Evolutionary conservation across 2,888 invertebrate species (phyloP), one percentile per base, ranked within the genome.

Genomic region (Empis stercorea): DNA sequence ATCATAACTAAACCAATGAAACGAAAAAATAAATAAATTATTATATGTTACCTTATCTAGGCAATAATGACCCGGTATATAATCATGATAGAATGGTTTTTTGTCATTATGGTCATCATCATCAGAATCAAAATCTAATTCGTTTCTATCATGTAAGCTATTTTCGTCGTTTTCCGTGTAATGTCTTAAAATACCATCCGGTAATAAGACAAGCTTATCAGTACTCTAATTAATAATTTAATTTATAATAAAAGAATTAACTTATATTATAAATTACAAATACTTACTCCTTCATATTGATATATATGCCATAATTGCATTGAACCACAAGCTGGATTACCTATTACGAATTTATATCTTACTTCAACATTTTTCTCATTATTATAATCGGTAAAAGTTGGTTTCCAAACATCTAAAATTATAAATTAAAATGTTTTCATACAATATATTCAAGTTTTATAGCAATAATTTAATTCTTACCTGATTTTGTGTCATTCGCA

Each of bases 51-150:
- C 86, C 73, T 82, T 86, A 61, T 89, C 89, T 59, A 86, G 74
- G 60, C 89, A 89, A 63, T 88, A 89, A 65, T 83, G 80, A 38
- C 83, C 81, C 52, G 78, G 79, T 15, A 74, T 71, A 61, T 87
- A 84, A 60, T 87, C 84, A 58, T 83, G 78, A 50, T 76, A 80
- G 4, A 76, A 64, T 45, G 76, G 70, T 61, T 77, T 58, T 7
- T 58, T 53, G 4, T 56, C 59, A 57, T 73, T n/a, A n/a, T n/a
- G n/a, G n/a, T n/a, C 71, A 45, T 70, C 71, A 16, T 73, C 71
- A 44, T 68, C 62, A 9, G 66, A 62, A 17, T 73, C 74, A 40
- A 68, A 63, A 15, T 68, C 65, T 1, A 58, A 55, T 15, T 59
- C 56, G 20, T 61, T 58, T 37, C 47, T 51, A 38, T 61, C 59